These are phyloP conservation scores for Sceloporus tristichus DNA, from an alignment of 2,113 vertebrate species.

Conservation along the genomic window DNA sequence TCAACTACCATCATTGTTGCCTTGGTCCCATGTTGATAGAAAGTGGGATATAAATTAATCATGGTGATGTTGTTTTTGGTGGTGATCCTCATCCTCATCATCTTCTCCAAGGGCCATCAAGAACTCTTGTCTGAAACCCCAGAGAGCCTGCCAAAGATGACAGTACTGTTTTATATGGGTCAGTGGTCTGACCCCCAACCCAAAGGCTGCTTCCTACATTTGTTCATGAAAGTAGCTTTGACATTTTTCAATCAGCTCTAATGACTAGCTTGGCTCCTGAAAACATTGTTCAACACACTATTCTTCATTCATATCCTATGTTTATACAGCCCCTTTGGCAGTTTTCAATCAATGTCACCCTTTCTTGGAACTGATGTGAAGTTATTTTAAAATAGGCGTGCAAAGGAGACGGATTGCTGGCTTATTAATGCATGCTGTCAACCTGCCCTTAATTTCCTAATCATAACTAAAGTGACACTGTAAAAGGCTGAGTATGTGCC, in stretches of 20 bases:
- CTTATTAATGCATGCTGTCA: neutral
- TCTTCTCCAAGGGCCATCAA: neutral
- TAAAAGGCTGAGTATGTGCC: neutral
- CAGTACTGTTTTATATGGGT: neutral
- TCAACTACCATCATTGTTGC: too few species aligned
- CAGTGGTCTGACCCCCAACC: neutral
- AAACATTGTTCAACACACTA: neutral
- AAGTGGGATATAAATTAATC: too few species aligned
- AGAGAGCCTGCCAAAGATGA: neutral
- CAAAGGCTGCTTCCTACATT: too few species aligned
- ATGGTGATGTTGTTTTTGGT: too few species aligned
- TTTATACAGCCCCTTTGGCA: neutral
- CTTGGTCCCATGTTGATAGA: too few species aligned
- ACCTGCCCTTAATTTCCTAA: constrained; percentile 7
- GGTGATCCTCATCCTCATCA: neutral
- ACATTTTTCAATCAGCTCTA: neutral
- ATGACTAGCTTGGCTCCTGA: constrained; percentile 1
- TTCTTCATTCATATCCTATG: neutral
- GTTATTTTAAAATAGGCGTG: neutral
- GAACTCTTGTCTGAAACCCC: neutral
- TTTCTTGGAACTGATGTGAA: neutral
- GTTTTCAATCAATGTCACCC: constrained; percentile 11
- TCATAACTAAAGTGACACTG: neutral
- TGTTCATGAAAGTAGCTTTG: neutral
- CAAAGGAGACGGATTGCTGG: neutral